Conservation (phyloP, 2,797 vertebrate species). For the Tragelaphus oryx region DNA sequence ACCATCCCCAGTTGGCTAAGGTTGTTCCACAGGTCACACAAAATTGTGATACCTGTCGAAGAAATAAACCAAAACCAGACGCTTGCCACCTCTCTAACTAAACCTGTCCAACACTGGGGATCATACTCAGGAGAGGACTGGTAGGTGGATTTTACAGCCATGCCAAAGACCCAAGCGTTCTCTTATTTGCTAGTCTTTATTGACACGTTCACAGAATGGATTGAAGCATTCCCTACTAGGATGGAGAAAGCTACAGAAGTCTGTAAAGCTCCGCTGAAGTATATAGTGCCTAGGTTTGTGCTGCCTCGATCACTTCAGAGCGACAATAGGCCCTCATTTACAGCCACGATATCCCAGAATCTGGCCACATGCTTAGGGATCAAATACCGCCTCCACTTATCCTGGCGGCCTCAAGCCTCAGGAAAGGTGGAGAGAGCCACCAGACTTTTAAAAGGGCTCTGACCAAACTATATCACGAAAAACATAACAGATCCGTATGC, state of each 20-base stretch:
- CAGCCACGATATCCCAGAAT: fast-evolving
- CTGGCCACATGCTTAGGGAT: background rate
- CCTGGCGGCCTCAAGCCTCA: fast-evolving
- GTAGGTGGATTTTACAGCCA: background rate
- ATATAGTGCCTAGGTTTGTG: background rate
- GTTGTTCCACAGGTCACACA: fast-evolving
- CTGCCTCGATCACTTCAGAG: background rate
- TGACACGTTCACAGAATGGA: background rate
- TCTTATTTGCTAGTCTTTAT: background rate
- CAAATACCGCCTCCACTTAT: background rate
- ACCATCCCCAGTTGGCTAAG: background rate
- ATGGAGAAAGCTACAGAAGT: background rate
- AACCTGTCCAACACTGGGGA: background rate
- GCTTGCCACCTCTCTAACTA: background rate
- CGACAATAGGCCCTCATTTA: background rate
- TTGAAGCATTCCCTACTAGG: background rate
- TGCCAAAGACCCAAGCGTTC: background rate
- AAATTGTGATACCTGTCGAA: fast-evolving
- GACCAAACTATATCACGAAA: background rate
- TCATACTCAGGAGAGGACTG: background rate
- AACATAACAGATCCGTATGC: background rate
- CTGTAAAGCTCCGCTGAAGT: background rate
- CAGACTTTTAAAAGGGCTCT: background rate
- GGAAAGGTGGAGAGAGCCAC: background rate
- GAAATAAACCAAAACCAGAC: background rate